phyloP scores from a whole-genome alignment of 2,113 vertebrate genomes.

The Corapipo altera region DNA sequence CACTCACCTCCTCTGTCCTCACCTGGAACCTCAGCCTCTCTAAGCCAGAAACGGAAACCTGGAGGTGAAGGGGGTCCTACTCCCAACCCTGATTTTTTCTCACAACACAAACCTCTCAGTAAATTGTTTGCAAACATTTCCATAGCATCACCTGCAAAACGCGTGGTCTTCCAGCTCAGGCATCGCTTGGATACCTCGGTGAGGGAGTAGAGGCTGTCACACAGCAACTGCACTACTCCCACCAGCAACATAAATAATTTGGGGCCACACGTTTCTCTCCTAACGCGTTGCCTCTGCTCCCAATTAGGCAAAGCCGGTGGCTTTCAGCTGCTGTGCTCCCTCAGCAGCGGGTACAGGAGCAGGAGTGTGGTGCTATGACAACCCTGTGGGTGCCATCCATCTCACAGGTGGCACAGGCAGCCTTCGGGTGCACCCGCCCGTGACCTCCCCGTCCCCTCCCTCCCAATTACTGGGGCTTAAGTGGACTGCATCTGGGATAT shows the following conservation, averaged over 20 bases:
- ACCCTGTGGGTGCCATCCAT: neutral
- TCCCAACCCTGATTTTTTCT: neutral
- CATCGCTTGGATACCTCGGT: neutral
- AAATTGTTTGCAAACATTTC: neutral
- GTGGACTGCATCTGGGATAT: neutral
- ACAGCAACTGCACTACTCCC: neutral
- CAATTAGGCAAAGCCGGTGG: neutral
- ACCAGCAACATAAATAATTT: constrained; percentile 8
- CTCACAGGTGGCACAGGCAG: neutral
- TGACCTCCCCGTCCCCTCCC: neutral
- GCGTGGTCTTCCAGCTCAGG: neutral
- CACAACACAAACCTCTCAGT: neutral
- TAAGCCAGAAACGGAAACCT: neutral
- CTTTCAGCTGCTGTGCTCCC: neutral
- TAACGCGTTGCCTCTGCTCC: neutral
- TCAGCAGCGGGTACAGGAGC: neutral
- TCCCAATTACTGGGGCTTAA: neutral
- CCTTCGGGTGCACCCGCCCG: neutral
- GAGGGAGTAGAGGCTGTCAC: neutral
- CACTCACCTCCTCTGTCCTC: neutral
- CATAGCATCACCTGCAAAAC: neutral
- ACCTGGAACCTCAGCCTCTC: neutral
- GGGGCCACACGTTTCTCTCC: neutral
- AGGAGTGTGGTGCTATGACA: constrained; percentile 28
- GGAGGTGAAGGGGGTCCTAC: neutral